Base-by-base conservation (phyloP, 64 coral and sea anemone species). In the Astreopora myriophthalma region DNA sequence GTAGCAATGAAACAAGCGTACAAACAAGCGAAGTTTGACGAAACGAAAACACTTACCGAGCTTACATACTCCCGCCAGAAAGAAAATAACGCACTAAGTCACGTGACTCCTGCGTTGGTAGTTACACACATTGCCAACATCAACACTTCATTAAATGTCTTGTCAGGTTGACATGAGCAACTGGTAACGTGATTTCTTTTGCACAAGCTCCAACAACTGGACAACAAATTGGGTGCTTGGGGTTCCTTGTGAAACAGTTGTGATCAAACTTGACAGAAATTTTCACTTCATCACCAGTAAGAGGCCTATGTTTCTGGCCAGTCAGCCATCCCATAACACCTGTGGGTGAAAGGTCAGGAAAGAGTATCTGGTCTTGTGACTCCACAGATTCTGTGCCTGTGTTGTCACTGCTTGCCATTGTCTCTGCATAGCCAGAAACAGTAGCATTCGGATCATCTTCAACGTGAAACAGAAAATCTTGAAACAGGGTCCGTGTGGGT, bases 311-410 rank as follows among this genome's bases (percentile, higher is more conserved):
- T 55, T 94, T 94, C 35, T 94, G 92, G n/a, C 85, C 84, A 66
- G 92, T 94, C 24, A 94, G 61, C 92, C 92, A 94, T 23, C 92
- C 92, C 42, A 93, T 51, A 23, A 93, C 75, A 46, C 91, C 91
- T 71, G 91, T 34, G 51, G 78, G 86, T 89, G 84, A 55, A 1
- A 85, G 34, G 32, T 92, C 89, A 75, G 89, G 89, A 73, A 71
- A 28, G 46, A 64, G 80, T 14, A 85, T 67, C 58, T 85, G 30
- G 37, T 85, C 80, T 26, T 84, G 72, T 25, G 24, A 37, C 31
- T 25, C 27, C 35, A 52, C 75, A 69, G 28, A 5, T 69, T 69
- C 65, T 20, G 25, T 29, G 48, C 32, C 78, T 62, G 6, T 48
- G 62, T 48, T 71, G 27, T 86, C 71, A 63, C 55, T n/a, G 28